Evolutionary conservation across 2,888 invertebrate genomes (phyloP), one percentile per base, ranked within the genome.

Genomic region (Dorcus hopei): DNA sequence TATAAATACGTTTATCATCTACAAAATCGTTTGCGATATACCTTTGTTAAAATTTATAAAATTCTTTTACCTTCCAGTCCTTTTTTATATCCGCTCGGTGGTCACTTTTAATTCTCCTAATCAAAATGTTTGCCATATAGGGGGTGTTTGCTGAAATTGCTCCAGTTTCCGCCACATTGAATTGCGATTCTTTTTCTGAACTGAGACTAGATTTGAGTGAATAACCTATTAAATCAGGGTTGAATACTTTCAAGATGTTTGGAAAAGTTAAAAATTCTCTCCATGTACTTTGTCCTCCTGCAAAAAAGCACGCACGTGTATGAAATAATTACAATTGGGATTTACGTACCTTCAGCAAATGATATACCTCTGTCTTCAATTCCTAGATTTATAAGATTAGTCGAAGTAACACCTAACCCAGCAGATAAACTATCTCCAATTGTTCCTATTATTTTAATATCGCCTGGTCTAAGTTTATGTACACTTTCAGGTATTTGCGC

Each of bases 371-470:
- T 59, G 16, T 68, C 63, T 47, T 74, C 69, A 11, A 65, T 14
- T 3, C 63, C 16, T 6, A 68, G n/a, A 4, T 84, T 80, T 1
- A 79, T 45, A 0, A 82, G 39, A 39, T 68, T 77, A 0, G 73
- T 73, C 0, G 84, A 82, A 16, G 81, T 77, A 19, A 81, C 76
- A 3, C 85, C 86, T 63, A 79, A 79, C 11, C 83, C 86, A 0
- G 84, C 85, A 0, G 84, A 83, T 45, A 86, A 66, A 0, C 85
- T 85, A 70, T 87, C 87, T 0, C 87, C 87, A 71, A 87, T 75
- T 0, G 82, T 83, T 0, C 75, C 86, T 9, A 87, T 76, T 1
- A 86, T 74, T 63, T 85, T 84, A 38, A 87, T 82, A 69, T 87
- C 87, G 4, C 86, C 86, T 0, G 86, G 86, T 49, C 82, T 77